phyloP scores from a whole-genome alignment of 2,113 vertebrate genomes.

The Cephalopholis sonnerati region DNA sequence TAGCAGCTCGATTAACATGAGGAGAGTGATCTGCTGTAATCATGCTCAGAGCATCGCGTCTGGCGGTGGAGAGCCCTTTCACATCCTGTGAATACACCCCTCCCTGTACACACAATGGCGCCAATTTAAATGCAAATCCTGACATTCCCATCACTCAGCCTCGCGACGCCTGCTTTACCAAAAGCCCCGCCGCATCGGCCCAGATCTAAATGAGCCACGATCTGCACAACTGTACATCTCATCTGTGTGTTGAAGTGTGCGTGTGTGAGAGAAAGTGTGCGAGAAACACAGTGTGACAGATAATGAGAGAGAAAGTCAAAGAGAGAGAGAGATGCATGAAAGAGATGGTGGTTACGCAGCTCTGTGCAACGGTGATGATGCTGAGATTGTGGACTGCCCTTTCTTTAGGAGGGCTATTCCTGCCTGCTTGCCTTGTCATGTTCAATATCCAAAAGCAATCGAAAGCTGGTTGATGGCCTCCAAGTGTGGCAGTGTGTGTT shows the following conservation, averaged over 20 bases:
- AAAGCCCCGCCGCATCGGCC: constrained; percentile 46
- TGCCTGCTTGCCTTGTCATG: constrained; percentile 46
- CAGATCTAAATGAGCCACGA: constrained; percentile 72
- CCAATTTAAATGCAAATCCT: constrained; percentile 88
- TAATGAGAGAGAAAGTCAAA: constrained; percentile 46
- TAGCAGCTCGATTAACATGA: constrained; percentile 69
- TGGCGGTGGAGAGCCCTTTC: constrained; percentile 62
- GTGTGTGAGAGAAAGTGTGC: constrained; percentile 9
- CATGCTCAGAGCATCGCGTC: constrained; percentile 57
- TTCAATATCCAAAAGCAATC: constrained; percentile 42
- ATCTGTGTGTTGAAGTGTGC: constrained; percentile 49
- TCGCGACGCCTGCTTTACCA: constrained; percentile 52
- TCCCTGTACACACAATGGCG: constrained; percentile 75
- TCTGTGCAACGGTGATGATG: constrained; percentile 43
- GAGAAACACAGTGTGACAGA: constrained; percentile 10
- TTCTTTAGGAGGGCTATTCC: constrained; percentile 14
- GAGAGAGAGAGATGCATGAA: constrained; percentile 7
- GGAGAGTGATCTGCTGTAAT: constrained; percentile 71
- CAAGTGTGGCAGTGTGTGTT: constrained; percentile 29
- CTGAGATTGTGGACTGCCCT: constrained; percentile 45
- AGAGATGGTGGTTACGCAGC: constrained; percentile 35
- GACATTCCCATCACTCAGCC: constrained; percentile 81
- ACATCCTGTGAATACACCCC: constrained; percentile 67
- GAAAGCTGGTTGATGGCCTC: constrained; percentile 32
- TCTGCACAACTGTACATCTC: constrained; percentile 71